Evolutionary conservation across 2,113 vertebrate species (phyloP).

Genomic region (Neofelis nebulosa): DNA sequence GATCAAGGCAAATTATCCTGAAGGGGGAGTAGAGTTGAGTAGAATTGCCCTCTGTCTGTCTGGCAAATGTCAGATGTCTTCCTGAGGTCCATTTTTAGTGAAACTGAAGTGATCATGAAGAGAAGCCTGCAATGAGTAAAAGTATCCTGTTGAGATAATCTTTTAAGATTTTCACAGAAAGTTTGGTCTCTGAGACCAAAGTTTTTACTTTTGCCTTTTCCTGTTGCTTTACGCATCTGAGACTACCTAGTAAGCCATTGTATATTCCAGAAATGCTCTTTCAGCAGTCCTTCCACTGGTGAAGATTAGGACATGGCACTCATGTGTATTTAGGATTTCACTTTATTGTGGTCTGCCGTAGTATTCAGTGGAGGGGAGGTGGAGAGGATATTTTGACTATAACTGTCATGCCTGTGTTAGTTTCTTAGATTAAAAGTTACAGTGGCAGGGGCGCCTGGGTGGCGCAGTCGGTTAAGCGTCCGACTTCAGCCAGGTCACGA

Average conservation of each 20-base stretch:
- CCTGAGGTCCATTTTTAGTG: slow-evolving; percentile 17
- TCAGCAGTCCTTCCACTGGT: neutral
- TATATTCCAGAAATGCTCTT: neutral
- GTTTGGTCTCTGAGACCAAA: neutral
- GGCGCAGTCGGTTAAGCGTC: no score
- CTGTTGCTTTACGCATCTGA: neutral
- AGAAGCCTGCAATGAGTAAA: neutral
- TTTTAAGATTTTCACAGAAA: slow-evolving; percentile 22
- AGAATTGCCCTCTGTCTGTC: neutral
- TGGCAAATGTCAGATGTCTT: neutral
- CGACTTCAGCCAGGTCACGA: no score
- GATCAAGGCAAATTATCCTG: slow-evolving; percentile 2
- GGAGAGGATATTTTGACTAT: neutral
- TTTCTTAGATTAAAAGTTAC: slow-evolving; percentile 10
- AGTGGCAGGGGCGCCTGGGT: no score
- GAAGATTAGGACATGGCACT: neutral
- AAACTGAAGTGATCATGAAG: slow-evolving; percentile 34
- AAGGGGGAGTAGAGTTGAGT: neutral
- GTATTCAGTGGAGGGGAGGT: neutral
- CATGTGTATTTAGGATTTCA: neutral
- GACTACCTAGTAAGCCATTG: neutral
- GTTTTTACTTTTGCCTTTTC: neutral
- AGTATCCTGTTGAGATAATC: neutral
- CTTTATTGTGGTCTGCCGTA: neutral
- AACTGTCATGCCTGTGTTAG: neutral